Percentiles rank a stretch among this genome's conserved stretches.
phyloP scores from a whole-genome alignment of 1,140 invertebrate species.

The Eciton burchellii region DNA sequence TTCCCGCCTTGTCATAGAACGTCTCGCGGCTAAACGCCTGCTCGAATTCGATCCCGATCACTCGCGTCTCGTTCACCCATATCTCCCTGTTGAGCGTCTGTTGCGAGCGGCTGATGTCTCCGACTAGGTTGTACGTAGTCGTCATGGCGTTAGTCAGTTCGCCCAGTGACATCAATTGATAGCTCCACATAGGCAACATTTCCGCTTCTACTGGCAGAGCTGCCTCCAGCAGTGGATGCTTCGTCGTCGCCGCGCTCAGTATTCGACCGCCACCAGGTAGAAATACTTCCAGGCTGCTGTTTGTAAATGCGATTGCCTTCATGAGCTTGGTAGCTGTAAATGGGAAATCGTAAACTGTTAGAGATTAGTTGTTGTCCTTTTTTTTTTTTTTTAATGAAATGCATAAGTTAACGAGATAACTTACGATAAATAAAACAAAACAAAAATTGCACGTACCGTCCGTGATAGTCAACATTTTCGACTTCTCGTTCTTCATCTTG shows the following conservation, averaged over 20 bases:
- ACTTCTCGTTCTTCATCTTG: conserved; percentile 87
- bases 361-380: neutral
- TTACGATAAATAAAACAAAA: neutral
- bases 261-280: conserved; percentile 90
- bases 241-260: conserved; percentile 91
- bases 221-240: conserved; percentile 94
- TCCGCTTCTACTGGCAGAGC: conserved; percentile 96
- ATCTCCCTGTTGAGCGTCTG: conserved; percentile 93
- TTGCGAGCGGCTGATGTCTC: conserved; percentile 92
- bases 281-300: conserved; percentile 91
- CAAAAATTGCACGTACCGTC: conserved; percentile 83
- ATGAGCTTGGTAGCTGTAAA: conserved; percentile 88
- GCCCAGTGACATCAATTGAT: conserved; percentile 91
- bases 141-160: conserved; percentile 92
- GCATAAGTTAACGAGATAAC: neutral
- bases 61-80: conserved; percentile 93
- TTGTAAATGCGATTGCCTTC: conserved; percentile 91
- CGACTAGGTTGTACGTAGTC: conserved; percentile 92
- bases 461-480: conserved; percentile 86
- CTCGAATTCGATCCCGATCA: conserved; percentile 96
- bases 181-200: conserved; percentile 95
- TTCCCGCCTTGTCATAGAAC: conserved; percentile 93
- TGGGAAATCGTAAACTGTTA: neutral
- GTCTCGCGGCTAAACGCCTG: conserved; percentile 94
- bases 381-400: conserved; percentile 1